phyloP scores from a whole-genome alignment of 2,888 invertebrate species.

The Tetropium fuscum region DNA sequence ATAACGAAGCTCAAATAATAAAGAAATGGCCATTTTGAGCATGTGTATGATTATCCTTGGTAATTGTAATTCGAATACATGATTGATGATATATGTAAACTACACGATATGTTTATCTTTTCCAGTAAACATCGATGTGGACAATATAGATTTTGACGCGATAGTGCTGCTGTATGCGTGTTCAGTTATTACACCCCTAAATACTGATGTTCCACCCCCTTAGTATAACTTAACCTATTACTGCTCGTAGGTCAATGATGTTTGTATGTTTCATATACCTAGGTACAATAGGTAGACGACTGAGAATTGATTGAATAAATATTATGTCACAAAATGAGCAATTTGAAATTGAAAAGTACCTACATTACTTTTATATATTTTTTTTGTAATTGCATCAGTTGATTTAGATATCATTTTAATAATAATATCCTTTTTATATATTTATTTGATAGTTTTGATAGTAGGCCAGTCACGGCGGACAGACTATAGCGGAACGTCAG shows the following conservation, averaged over 20 bases:
- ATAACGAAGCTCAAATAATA: conserved; percentile 22
- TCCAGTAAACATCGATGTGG: conserved; percentile 47
- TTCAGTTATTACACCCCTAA: conserved; percentile 28
- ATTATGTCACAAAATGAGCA: too few relatives aligned
- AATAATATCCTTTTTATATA: too few relatives aligned
- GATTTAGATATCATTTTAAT: too few relatives aligned
- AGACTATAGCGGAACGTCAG: too few relatives aligned
- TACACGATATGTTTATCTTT: conserved; percentile 45
- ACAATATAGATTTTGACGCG: conserved; percentile 47
- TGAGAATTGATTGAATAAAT: too few relatives aligned
- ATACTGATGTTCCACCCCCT: conserved; percentile 19
- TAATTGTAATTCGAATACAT: conserved; percentile 36
- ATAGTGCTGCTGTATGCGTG: conserved; percentile 45
- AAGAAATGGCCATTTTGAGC: conserved; percentile 20
- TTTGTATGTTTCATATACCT: too few relatives aligned
- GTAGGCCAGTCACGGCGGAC: too few relatives aligned
- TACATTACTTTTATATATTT: too few relatives aligned
- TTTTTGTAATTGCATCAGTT: too few relatives aligned
- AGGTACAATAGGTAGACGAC: too few relatives aligned
- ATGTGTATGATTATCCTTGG: conserved; percentile 15
- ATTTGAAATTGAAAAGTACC: too few relatives aligned
- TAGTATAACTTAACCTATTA: conserved; percentile 18
- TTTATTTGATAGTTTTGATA: too few relatives aligned
- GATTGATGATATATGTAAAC: conserved; percentile 37
- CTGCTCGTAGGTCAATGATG: conserved; percentile 6